Evolutionary conservation across 2,113 vertebrate species (phyloP).

Genomic region (Coptodon rendalli): DNA sequence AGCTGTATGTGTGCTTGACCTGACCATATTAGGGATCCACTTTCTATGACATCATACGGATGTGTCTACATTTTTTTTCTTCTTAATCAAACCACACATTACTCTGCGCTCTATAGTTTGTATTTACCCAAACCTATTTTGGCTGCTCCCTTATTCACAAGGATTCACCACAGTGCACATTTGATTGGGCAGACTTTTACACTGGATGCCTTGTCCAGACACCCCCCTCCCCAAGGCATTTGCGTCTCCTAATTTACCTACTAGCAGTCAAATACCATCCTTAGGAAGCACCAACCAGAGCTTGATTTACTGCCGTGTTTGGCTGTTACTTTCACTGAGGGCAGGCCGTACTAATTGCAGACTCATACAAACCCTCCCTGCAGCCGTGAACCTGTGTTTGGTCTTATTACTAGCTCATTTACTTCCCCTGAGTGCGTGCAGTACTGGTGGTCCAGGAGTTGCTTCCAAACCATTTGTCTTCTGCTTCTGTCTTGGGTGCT

Average conservation of each 20-base stretch:
- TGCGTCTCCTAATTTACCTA: neutral
- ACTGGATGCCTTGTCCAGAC: neutral
- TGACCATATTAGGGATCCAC: neutral
- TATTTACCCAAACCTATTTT: neutral
- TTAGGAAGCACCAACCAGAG: neutral
- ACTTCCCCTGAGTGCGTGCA: neutral
- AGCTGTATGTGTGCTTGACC: neutral
- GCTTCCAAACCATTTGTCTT: slow-evolving; percentile 35
- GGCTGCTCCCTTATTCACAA: neutral
- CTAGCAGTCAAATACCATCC: neutral
- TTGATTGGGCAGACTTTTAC: neutral
- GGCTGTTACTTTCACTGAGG: neutral
- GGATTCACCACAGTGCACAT: neutral
- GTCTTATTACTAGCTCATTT: slow-evolving; percentile 24
- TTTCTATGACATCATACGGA: neutral
- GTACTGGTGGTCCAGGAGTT: neutral
- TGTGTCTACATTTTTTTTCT: neutral
- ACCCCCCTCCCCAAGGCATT: neutral
- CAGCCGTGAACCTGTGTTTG: slow-evolving; percentile 6
- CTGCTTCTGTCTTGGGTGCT: neutral
- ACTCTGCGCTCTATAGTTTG: neutral
- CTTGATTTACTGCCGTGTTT: neutral
- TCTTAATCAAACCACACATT: neutral
- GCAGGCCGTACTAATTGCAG: neutral
- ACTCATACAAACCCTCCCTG: neutral